These are phyloP conservation scores for Pheosia gnoma DNA, from an alignment of 2,888 invertebrate species.

Conservation along the genomic window DNA sequence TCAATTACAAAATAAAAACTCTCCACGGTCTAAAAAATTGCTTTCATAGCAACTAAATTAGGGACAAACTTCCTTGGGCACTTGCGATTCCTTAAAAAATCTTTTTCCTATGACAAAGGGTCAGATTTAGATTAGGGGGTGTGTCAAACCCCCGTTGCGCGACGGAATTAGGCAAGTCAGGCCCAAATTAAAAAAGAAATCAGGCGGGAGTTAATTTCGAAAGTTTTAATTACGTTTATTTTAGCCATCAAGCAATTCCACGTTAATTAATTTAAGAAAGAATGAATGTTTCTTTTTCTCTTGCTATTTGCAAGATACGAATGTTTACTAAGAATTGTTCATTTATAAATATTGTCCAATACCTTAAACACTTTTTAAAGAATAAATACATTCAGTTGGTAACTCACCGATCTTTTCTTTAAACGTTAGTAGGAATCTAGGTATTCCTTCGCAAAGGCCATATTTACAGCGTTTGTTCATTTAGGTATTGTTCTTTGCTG, in stretches of 20 bases:
- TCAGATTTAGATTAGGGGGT: slow-evolving; percentile 66
- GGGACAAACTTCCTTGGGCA: slow-evolving; percentile 26
- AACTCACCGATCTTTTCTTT: too few relatives aligned
- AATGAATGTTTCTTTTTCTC: slow-evolving; percentile 38
- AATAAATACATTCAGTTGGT: too few relatives aligned
- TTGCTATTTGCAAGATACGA: slow-evolving; percentile 15
- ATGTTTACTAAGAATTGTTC: slow-evolving; percentile 15
- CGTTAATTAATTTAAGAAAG: slow-evolving; percentile 70
- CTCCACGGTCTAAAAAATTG: slow-evolving; percentile 21
- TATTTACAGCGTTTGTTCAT: too few relatives aligned
- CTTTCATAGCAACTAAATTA: slow-evolving; percentile 38
- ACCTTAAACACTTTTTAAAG: too few relatives aligned
- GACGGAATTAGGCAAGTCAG: slow-evolving; percentile 75
- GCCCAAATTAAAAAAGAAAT: slow-evolving; percentile 82
- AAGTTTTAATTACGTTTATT: slow-evolving; percentile 84
- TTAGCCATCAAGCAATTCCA: slow-evolving; percentile 73
- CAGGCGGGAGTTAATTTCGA: slow-evolving; percentile 74
- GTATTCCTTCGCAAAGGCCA: too few relatives aligned
- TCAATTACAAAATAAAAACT: slow-evolving; percentile 2
- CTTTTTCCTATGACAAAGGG: slow-evolving; percentile 68
- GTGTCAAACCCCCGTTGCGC: slow-evolving; percentile 77
- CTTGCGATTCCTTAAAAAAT: slow-evolving; percentile 41
- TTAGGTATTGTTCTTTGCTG: too few relatives aligned
- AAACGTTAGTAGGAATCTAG: too few relatives aligned
- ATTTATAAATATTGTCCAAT: background rate